Evolutionary conservation across 2,888 invertebrate species (phyloP), one percentile per base, ranked within the genome.

Genomic region (Sipha maydis): DNA sequence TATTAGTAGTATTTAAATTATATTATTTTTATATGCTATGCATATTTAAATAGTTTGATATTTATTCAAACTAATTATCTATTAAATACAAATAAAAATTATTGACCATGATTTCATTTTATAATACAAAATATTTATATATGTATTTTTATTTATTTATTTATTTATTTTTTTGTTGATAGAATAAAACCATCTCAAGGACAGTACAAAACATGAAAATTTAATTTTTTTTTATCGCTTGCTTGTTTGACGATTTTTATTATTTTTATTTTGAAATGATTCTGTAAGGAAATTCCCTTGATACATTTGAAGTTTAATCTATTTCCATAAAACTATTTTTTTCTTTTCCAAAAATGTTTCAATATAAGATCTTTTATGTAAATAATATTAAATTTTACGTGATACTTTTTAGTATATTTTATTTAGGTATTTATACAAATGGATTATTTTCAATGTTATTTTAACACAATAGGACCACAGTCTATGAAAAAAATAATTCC

Each of bases 341-440:
- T 38, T 75, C 4, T 38, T 25, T 41, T 41, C 11, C 25, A 75
- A 76, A 76, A 9, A 75, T 4, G 9, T 41, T 41, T 41, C 14
- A 3, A 75, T 21, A 8, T 8, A 75, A 75, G 75, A 75, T 25
- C 21, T 38, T 38, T n/a, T 41, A 41, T 14, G 41, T 41, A 41
- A 76, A 76, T 41, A 76, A 41, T n/a, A 76, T 76, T 25, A n/a
- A 41, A 76, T 25, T 41, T 25, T 41, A 75, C 41, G n/a, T 11
- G 38, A 75, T 41, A 76, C 67, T n/a, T 67, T 54, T 67, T 28
- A 77, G 38, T 67, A 19, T 80, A 19, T 80, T 61, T 83, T 71
- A 9, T 8, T 41, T 41, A 41, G 8, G 41, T 41, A 9, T 41
- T 41, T 41, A 41, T 41, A 48, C 48, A 48, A 73, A 48, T 31